Percentiles rank a stretch among this genome's conserved stretches.
Conservation (phyloP, 2,888 invertebrate species). For the Lingula anatina region DNA sequence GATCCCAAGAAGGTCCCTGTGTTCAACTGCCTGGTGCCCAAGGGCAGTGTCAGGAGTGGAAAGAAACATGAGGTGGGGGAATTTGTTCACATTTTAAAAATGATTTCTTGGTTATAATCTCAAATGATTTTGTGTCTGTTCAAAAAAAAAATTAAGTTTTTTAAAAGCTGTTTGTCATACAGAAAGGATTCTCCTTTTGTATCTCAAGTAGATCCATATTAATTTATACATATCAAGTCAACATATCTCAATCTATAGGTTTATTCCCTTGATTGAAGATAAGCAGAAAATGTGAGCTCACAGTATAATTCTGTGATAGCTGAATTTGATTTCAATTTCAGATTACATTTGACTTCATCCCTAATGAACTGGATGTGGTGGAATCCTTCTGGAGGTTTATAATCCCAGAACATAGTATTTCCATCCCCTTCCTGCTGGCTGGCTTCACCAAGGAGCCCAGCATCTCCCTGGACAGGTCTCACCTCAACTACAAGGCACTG, state of each 20-base stretch:
- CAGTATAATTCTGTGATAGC: too few relatives aligned
- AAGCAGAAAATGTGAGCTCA: too few relatives aligned
- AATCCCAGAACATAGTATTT: constrained; percentile 59
- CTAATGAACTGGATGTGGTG: constrained; percentile 61
- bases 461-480: constrained; percentile 60
- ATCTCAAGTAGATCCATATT: too few relatives aligned
- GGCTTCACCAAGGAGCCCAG: constrained; percentile 64
- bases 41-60: constrained; percentile 62
- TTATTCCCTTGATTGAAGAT: too few relatives aligned
- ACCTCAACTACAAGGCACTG: constrained; percentile 61
- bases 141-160: too few relatives aligned
- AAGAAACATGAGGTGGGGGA: constrained; percentile 56
- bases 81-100: too few relatives aligned
- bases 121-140: too few relatives aligned
- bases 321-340: constrained; percentile 14
- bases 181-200: too few relatives aligned
- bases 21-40: constrained; percentile 60
- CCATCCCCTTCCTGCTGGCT: constrained; percentile 60
- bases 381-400: constrained; percentile 66
- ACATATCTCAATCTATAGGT: too few relatives aligned
- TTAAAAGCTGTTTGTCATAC: too few relatives aligned
- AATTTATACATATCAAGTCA: too few relatives aligned
- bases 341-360: constrained; percentile 63
- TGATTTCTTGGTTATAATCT: too few relatives aligned
- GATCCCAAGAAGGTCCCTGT: constrained; percentile 52